phyloP scores from a whole-genome alignment of 2,888 invertebrate genomes.

The Chloroclysta siterata region DNA sequence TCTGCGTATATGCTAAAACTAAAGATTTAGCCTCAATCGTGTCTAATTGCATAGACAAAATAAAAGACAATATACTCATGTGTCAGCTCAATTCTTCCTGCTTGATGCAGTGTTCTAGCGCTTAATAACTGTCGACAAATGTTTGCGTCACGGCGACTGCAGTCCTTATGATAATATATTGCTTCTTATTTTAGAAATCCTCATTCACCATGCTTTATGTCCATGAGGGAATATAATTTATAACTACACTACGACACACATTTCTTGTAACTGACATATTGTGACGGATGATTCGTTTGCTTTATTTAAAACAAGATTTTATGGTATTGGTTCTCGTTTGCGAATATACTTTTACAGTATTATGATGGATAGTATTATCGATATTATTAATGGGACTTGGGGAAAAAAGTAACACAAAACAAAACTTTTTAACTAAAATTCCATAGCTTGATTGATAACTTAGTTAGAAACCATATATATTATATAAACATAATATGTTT shows the following conservation, averaged over 20 bases:
- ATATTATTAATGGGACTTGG: no score
- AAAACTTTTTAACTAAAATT: no score
- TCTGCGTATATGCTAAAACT: no score
- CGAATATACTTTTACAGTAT: not conserved
- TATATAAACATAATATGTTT: no score
- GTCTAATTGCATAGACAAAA: slow-evolving; percentile 28
- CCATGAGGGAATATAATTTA: slow-evolving; percentile 68
- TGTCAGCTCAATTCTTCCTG: slow-evolving; percentile 63
- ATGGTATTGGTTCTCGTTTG: not conserved
- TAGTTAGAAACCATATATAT: no score
- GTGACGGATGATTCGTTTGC: slow-evolving; percentile 65
- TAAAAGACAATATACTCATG: slow-evolving; percentile 63
- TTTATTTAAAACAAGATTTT: slow-evolving; percentile 42
- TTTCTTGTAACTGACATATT: slow-evolving; percentile 68
- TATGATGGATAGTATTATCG: no score
- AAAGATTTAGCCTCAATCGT: no score
- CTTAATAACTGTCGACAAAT: slow-evolving; percentile 82
- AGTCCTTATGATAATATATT: slow-evolving; percentile 79
- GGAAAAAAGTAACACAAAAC: no score
- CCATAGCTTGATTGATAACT: no score
- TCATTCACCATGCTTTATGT: slow-evolving; percentile 73
- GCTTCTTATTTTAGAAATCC: slow-evolving; percentile 81
- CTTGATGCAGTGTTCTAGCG: slow-evolving; percentile 72
- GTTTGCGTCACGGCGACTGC: slow-evolving; percentile 78
- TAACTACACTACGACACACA: slow-evolving; percentile 63